phyloP scores from a whole-genome alignment of 2,113 vertebrate species.

The Entelurus aequoreus region DNA sequence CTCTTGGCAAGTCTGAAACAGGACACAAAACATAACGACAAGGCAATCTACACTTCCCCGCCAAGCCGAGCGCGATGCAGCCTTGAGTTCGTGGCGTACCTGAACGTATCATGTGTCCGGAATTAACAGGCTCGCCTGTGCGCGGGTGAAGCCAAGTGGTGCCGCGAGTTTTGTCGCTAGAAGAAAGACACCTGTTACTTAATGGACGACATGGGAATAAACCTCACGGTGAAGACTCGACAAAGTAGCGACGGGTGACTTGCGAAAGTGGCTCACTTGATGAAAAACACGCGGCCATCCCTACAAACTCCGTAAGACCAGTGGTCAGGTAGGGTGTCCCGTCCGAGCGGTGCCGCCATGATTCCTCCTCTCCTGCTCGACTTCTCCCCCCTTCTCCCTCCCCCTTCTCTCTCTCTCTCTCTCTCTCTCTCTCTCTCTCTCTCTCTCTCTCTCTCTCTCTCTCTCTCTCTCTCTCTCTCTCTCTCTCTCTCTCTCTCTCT shows the following conservation, averaged over 20 bases:
- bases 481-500: constrained; percentile 33
- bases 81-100: constrained; percentile 70
- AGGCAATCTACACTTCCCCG: constrained; percentile 20
- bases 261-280: constrained; percentile 75
- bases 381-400: constrained; percentile 36
- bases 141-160: constrained; percentile 95
- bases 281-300: constrained; percentile 92
- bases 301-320: constrained; percentile 92
- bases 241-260: background rate
- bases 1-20: constrained; percentile 84
- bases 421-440: constrained; percentile 30
- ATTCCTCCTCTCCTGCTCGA: constrained; percentile 67
- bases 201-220: constrained; percentile 1
- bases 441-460: constrained; percentile 40
- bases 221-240: background rate
- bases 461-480: constrained; percentile 6
- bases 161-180: constrained; percentile 82
- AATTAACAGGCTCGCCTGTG: constrained; percentile 92
- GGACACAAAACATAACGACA: constrained; percentile 13
- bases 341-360: constrained; percentile 85
- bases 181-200: constrained; percentile 78
- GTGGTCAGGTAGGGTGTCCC: constrained; percentile 88
- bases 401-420: constrained; percentile 4
- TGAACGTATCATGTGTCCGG: constrained; percentile 96
- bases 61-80: constrained; percentile 24